These are phyloP conservation scores for Tetropium fuscum DNA, from an alignment of 2,888 invertebrate species.

Conservation along the genomic window DNA sequence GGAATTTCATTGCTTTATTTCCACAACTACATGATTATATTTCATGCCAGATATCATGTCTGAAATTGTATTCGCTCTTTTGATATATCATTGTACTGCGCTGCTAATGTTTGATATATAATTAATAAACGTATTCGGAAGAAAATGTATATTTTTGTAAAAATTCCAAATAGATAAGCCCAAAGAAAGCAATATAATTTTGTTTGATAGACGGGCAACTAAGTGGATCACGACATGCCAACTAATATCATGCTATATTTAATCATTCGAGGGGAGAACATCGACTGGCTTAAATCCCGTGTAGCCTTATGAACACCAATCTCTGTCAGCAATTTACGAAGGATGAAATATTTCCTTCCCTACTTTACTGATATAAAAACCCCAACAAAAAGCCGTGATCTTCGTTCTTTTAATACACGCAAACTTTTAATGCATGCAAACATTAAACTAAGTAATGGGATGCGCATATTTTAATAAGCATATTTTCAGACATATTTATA, in stretches of 20 bases:
- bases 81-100: too few species aligned
- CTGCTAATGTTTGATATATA: too few species aligned
- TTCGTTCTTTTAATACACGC: neutral
- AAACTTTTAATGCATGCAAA: neutral
- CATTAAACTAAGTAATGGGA: neutral
- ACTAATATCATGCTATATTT: slow-evolving; percentile 33
- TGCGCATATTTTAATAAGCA: too few species aligned
- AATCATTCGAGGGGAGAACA: slow-evolving; percentile 28
- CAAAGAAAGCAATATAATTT: slow-evolving; percentile 17
- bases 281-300: slow-evolving; percentile 17
- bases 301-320: slow-evolving; percentile 25
- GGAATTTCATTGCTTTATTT: too few species aligned
- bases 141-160: too few species aligned
- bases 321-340: slow-evolving; percentile 33
- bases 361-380: slow-evolving; percentile 8
- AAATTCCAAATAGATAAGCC: neutral
- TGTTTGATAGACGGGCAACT: slow-evolving; percentile 31
- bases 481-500: too few species aligned
- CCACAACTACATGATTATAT: too few species aligned
- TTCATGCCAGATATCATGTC: too few species aligned
- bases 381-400: slow-evolving; percentile 1
- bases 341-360: slow-evolving; percentile 11
- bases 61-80: too few species aligned
- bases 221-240: slow-evolving; percentile 33
- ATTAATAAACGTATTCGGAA: too few species aligned